phyloP scores from a whole-genome alignment of 2,797 vertebrate genomes.

The Xenentodon cancila region DNA sequence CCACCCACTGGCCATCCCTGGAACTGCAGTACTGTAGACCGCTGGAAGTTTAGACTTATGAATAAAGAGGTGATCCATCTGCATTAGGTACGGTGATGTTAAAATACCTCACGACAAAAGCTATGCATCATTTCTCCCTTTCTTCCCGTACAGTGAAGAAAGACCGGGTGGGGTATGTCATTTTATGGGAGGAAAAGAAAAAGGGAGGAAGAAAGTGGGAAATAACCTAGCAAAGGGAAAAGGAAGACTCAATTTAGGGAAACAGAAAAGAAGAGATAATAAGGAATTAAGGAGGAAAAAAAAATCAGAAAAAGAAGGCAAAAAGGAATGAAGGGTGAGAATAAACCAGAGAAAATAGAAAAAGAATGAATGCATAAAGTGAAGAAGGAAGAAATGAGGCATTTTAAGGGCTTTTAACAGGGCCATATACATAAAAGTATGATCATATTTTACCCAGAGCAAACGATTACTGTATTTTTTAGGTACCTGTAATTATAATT shows the following conservation, averaged over 20 bases:
- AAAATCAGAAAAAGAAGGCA: neutral
- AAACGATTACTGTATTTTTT: neutral
- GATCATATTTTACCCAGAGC: conserved; percentile 14
- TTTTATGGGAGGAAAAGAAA: neutral
- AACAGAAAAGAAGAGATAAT: neutral
- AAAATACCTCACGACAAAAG: conserved; percentile 37
- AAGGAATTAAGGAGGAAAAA: neutral
- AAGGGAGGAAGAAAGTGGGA: neutral
- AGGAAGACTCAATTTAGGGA: too few relatives aligned
- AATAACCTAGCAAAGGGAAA: too few relatives aligned
- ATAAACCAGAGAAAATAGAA: neutral
- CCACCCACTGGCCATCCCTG: conserved; percentile 48
- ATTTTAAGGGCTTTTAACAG: conserved; percentile 53
- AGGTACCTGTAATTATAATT: neutral
- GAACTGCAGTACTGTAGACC: conserved; percentile 42
- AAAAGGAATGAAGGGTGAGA: neutral
- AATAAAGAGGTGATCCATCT: conserved; percentile 38
- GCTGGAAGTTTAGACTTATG: conserved; percentile 19
- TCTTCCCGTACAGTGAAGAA: too few relatives aligned
- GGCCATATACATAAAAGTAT: conserved; percentile 36
- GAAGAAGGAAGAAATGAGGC: conserved; percentile 21
- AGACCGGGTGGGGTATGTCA: too few relatives aligned
- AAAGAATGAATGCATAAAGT: neutral
- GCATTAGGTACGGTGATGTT: conserved; percentile 46
- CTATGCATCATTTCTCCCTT: conserved; percentile 8